A percentile compares a stretch with the other conserved stretches of the same genome.
Evolutionary conservation across 2,888 invertebrate genomes (phyloP).

Genomic region (Spilarctia lutea): DNA sequence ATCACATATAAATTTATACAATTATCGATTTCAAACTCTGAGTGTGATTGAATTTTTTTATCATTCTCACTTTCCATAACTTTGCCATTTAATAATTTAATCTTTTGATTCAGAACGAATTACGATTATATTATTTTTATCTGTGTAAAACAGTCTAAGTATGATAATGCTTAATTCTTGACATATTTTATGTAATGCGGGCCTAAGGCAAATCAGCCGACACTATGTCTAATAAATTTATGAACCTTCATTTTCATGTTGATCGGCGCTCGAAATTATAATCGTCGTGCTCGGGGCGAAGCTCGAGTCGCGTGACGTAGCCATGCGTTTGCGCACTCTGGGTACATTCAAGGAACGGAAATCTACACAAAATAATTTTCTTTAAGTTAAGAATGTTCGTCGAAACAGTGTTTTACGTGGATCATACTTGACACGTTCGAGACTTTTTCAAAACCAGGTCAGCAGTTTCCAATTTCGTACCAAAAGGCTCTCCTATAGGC

Average conservation of each 20-base stretch:
- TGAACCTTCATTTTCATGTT: constrained; percentile 85
- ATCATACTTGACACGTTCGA: background rate
- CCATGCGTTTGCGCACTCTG: constrained; percentile 10
- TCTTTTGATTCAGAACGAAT: background rate
- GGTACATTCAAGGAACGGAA: constrained; percentile 38
- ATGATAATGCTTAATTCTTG: constrained; percentile 85
- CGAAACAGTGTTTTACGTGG: background rate
- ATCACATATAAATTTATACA: too few species aligned
- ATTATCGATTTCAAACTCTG: too few species aligned
- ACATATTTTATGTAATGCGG: constrained; percentile 85
- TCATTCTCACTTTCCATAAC: too few species aligned
- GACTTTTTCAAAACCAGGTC: constrained; percentile 5
- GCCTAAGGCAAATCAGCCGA: constrained; percentile 80
- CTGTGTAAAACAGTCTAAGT: constrained; percentile 75
- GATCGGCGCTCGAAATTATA: constrained; percentile 85
- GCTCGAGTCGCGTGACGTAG: constrained; percentile 66
- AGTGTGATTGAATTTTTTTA: too few species aligned
- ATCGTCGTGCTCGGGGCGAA: constrained; percentile 81
- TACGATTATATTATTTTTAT: constrained; percentile 61
- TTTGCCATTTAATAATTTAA: too few species aligned
- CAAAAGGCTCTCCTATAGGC: background rate
- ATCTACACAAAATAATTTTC: constrained; percentile 15
- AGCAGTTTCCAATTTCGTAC: background rate
- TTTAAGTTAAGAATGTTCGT: constrained; percentile 30
- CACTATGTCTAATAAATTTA: constrained; percentile 87